Percentiles rank a stretch among this genome's conserved stretches.
phyloP scores from a whole-genome alignment of 2,888 invertebrate genomes.

The Chrysomela aeneicollis region DNA sequence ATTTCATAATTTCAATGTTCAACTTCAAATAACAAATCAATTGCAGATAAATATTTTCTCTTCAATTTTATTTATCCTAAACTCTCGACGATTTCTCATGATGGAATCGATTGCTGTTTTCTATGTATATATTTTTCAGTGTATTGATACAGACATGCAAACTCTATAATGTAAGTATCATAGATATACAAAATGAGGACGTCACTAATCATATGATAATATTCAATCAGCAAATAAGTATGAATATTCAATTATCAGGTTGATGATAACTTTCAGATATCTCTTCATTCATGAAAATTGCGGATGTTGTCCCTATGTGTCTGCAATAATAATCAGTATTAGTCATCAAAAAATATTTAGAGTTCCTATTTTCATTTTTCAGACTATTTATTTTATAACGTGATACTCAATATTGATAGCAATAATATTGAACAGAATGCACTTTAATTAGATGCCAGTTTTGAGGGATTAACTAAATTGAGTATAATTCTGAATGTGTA shows the following conservation, averaged over 20 bases:
- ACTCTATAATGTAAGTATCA: too few relatives aligned
- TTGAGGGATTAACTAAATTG: conserved; percentile 34
- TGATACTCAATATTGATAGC: conserved; percentile 2
- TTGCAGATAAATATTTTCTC: conserved; percentile 25
- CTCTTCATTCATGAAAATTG: too few relatives aligned
- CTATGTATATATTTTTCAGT: too few relatives aligned
- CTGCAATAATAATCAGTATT: not conserved
- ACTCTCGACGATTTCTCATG: conserved; percentile 21
- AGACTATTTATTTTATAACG: not conserved
- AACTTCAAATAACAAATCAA: too few relatives aligned
- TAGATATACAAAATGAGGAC: too few relatives aligned
- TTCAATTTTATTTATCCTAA: conserved; percentile 14
- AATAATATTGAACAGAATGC: not conserved
- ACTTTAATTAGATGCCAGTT: not conserved
- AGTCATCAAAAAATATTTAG: not conserved
- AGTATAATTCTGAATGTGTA: conserved; percentile 37
- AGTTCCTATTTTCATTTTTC: conserved; percentile 3
- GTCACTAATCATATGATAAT: too few relatives aligned
- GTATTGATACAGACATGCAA: too few relatives aligned
- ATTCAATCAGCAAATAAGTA: too few relatives aligned
- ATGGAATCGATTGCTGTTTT: too few relatives aligned
- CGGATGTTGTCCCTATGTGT: not conserved
- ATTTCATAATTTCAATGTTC: too few relatives aligned
- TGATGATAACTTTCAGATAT: conserved; percentile 13
- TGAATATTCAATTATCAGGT: too few relatives aligned